Conservation (phyloP, 1,140 invertebrate species). For the Papilio glaucus region DNA sequence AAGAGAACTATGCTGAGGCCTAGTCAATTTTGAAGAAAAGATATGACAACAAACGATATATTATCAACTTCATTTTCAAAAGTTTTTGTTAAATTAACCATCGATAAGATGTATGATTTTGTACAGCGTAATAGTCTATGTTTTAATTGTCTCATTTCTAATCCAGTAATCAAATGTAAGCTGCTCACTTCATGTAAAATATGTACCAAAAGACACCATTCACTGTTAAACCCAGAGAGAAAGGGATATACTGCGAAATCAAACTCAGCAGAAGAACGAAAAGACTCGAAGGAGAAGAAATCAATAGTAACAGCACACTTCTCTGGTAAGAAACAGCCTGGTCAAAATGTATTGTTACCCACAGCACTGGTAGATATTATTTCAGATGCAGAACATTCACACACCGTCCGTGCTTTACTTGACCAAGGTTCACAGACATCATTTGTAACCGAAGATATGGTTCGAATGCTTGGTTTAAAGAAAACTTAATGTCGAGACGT, state of each 20-base stretch:
- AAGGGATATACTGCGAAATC: too few relatives aligned
- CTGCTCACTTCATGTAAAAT: too few relatives aligned
- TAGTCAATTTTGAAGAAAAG: background rate
- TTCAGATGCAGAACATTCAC: constrained; percentile 39
- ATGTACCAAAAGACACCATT: too few relatives aligned
- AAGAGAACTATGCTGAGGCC: too few relatives aligned
- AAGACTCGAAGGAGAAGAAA: background rate
- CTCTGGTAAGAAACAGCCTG: constrained; percentile 40
- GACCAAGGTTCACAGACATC: too few relatives aligned
- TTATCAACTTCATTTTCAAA: too few relatives aligned
- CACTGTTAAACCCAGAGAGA: too few relatives aligned
- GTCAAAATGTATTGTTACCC: constrained; percentile 44
- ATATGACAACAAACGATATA: background rate
- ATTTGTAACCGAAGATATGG: constrained; percentile 43
- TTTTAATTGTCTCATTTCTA: too few relatives aligned
- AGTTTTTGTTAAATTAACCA: too few relatives aligned
- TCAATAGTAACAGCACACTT: constrained; percentile 39
- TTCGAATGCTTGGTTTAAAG: constrained; percentile 44
- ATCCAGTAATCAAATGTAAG: too few relatives aligned
- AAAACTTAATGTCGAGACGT: constrained; percentile 39
- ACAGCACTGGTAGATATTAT: constrained; percentile 45
- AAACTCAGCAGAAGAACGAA: background rate
- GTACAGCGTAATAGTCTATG: too few relatives aligned
- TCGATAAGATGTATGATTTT: too few relatives aligned
- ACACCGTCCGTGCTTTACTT: constrained; percentile 43